These are phyloP conservation scores for Drosophila picticornis DNA, from an alignment of 2,888 invertebrate species.

Conservation along the genomic window DNA sequence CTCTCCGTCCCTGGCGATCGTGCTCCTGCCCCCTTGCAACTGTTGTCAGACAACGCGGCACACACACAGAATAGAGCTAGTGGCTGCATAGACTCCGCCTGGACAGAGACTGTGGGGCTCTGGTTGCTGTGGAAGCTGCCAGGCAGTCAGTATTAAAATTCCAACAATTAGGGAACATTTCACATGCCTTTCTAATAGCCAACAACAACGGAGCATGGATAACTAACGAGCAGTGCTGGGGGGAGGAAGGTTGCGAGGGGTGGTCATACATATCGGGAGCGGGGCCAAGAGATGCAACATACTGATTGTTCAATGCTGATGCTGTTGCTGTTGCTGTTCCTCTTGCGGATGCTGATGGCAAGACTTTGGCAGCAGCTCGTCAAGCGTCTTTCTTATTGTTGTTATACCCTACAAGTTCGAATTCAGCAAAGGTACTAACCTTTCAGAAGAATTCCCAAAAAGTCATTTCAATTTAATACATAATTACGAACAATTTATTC, in stretches of 20 bases:
- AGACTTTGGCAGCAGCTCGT: constrained; percentile 55
- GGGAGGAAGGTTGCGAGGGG: neutral
- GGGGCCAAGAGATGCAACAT: constrained; percentile 62
- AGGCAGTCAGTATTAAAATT: constrained; percentile 74
- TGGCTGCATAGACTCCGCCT: constrained; percentile 3
- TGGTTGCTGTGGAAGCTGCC: constrained; percentile 32
- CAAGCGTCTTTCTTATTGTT: constrained; percentile 65
- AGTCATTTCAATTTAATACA: neutral
- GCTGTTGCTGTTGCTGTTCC: neutral
- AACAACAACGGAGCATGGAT: constrained; percentile 65
- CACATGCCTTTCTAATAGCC: constrained; percentile 82
- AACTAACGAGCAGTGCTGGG: constrained; percentile 29
- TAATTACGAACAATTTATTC: neutral
- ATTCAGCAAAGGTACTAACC: neutral
- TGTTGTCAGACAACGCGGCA: constrained; percentile 50
- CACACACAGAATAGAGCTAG: constrained; percentile 5
- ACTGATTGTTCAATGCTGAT: constrained; percentile 60
- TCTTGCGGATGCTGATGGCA: constrained; percentile 9
- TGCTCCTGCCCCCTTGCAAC: neutral
- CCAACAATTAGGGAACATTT: constrained; percentile 83
- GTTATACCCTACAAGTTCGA: constrained; percentile 38
- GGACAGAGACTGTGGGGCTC: constrained; percentile 5
- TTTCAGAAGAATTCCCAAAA: neutral
- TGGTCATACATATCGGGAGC: neutral
- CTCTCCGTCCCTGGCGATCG: neutral